Evolutionary conservation across 2,888 invertebrate species (phyloP).

Genomic region (Arctia plantaginis): DNA sequence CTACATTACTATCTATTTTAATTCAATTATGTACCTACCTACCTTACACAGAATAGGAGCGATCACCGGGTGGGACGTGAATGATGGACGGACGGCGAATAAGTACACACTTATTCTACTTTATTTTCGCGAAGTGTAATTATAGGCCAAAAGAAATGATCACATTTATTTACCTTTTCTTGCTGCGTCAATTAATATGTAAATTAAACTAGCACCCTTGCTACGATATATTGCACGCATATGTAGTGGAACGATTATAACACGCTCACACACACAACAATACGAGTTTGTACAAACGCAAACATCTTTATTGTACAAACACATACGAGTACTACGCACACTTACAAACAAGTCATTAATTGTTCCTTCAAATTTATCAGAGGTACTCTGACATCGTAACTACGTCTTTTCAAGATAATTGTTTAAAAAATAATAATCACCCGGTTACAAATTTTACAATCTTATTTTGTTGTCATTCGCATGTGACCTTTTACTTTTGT

Average conservation of each 20-base stretch:
- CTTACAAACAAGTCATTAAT: slow-evolving; percentile 62
- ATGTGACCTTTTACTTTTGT: slow-evolving; percentile 56
- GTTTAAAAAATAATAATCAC: slow-evolving; percentile 44
- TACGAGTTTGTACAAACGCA: slow-evolving; percentile 42
- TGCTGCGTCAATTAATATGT: slow-evolving; percentile 68
- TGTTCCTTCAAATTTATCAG: slow-evolving; percentile 65
- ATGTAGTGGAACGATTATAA: slow-evolving; percentile 59
- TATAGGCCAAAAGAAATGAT: slow-evolving; percentile 46
- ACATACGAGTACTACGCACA: slow-evolving; percentile 55
- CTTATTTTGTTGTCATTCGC: slow-evolving; percentile 69
- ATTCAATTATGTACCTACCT: too few relatives aligned
- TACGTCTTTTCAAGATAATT: slow-evolving; percentile 65
- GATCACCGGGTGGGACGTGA: background rate
- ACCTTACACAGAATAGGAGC: background rate
- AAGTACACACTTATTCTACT: slow-evolving; percentile 3
- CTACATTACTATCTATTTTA: too few relatives aligned
- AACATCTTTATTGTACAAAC: slow-evolving; percentile 12
- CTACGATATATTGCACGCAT: slow-evolving; percentile 55
- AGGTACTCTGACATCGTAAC: slow-evolving; percentile 47
- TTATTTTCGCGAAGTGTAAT: slow-evolving; percentile 36
- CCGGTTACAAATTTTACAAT: slow-evolving; percentile 60
- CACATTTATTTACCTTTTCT: slow-evolving; percentile 57
- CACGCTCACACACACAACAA: slow-evolving; percentile 37
- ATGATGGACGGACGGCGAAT: too few relatives aligned
- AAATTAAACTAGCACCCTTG: slow-evolving; percentile 64